Base-by-base conservation (phyloP, 2,888 invertebrate genomes). In the Eledone cirrhosa region DNA sequence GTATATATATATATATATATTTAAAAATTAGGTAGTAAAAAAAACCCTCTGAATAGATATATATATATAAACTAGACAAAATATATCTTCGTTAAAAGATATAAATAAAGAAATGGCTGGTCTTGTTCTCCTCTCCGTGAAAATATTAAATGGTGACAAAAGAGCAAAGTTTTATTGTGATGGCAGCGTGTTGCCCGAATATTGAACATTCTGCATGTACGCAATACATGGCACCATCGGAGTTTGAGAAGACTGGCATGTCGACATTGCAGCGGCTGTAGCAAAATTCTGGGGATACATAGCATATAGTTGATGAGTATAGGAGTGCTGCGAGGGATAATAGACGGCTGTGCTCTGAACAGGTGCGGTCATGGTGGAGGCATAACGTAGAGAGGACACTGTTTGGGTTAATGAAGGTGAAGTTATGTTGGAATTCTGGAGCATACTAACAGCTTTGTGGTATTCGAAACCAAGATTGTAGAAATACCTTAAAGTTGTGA, bases 381-480 rank as follows among this genome's bases (percentile, higher is more conserved):
- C 31, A 14, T 72, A 72, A 22, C 72, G 72, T 19, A 72, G n/a
- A 2, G 27, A n/a, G n/a, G 72, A n/a, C 7, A n/a, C 14, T 8
- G 31, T 31, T 2, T 63, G n/a, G 22, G n/a, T 13, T 5, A 8
- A 1, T 14, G 31, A 41, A 72, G 22, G 29, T 19, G 41, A 22
- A 22, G 72, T 13, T n/a, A 33, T 13, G 29, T 72, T 72, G 22
- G 33, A 31, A 7, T 31, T n/a, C 22, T 72, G 72, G 29, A 72
- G 31, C 48, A 48, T 31, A 8, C 76, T 76, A 0, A 76, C 76
- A 33, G 72, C 72, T 33, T 41, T 31, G 41, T 72, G 41, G 24
- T 72, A 72, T 14, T 76, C 76, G 29, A 24, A 76, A 48, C 76
- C 76, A 1, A 76, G 27, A 22, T 76, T 76, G 24, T 76, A 76